Evolutionary conservation across 2,113 vertebrate species (phyloP).

Genomic region (Nematolebias whitei): DNA sequence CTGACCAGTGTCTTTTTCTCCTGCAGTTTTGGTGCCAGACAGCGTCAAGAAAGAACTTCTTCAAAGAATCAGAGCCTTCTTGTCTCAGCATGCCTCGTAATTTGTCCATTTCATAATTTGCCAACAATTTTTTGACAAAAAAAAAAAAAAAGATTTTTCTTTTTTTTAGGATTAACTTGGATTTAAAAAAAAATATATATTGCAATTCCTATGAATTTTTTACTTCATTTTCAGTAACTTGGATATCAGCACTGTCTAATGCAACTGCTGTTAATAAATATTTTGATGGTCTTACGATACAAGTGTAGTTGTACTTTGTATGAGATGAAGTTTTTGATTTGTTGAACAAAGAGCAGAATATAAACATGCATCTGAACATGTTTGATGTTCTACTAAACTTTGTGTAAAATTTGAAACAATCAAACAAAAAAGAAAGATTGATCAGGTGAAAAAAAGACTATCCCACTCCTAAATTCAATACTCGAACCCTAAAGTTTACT

Average conservation of each 20-base stretch:
- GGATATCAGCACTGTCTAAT: neutral
- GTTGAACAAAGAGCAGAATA: too few relatives aligned
- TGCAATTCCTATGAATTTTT: neutral
- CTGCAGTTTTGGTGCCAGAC: slow-evolving; percentile 95
- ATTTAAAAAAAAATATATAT: neutral
- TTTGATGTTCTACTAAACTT: too few relatives aligned
- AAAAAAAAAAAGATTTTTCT: slow-evolving; percentile 10
- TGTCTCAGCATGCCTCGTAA: slow-evolving; percentile 92
- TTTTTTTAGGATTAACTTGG: neutral
- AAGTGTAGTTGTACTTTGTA: too few relatives aligned
- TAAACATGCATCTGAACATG: too few relatives aligned
- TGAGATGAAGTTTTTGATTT: too few relatives aligned
- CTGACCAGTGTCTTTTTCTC: slow-evolving; percentile 15
- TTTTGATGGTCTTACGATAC: too few relatives aligned
- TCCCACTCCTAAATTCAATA: too few relatives aligned
- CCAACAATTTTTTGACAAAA: slow-evolving; percentile 9
- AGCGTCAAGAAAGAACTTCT: slow-evolving; percentile 98
- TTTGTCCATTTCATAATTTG: neutral
- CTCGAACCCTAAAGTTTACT: too few relatives aligned
- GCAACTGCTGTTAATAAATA: neutral
- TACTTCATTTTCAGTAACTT: neutral
- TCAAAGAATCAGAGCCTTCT: slow-evolving; percentile 96
- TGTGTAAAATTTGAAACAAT: too few relatives aligned
- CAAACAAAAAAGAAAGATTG: too few relatives aligned
- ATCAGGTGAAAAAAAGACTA: too few relatives aligned